Evolutionary conservation across 2,888 invertebrate genomes (phyloP).

Genomic region (Cheilosia variabilis): DNA sequence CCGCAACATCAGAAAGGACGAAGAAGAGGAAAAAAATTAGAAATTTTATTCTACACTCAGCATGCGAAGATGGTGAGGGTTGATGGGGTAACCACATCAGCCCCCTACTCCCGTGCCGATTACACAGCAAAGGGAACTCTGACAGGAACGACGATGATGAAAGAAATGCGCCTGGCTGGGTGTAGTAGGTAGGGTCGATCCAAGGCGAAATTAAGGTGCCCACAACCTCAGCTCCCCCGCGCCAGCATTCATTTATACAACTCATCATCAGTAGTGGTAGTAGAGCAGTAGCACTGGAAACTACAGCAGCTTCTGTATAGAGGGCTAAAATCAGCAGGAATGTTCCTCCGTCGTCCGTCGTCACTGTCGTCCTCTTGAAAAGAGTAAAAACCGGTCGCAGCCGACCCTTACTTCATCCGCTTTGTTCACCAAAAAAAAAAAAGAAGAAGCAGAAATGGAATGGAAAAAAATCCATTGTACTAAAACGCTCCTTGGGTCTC

Average conservation of each 20-base stretch:
- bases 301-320: conserved; percentile 76
- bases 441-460: conserved; percentile 13
- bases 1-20: conserved; percentile 60
- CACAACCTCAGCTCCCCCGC: conserved; percentile 18
- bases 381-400: conserved; percentile 72
- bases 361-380: conserved; percentile 56
- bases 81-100: conserved; percentile 59
- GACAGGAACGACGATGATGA: conserved; percentile 57
- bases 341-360: conserved; percentile 33
- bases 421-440: conserved; percentile 58
- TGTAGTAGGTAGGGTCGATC: conserved; percentile 51
- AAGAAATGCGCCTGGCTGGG: conserved; percentile 13
- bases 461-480: conserved; percentile 66
- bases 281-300: conserved; percentile 67
- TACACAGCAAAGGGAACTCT: conserved; percentile 26
- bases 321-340: conserved; percentile 73
- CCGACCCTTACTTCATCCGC: conserved; percentile 74
- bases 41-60: conserved; percentile 70
- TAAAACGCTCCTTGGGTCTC: conserved; percentile 51
- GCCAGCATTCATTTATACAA: conserved; percentile 58
- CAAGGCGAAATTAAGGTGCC: conserved; percentile 72
- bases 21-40: conserved; percentile 52
- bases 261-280: conserved; percentile 76
- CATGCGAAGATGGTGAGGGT: conserved; percentile 50
- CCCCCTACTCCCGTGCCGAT: conserved; percentile 22